Base-by-base conservation (phyloP, 92 coral and sea anemone species). In the Zoanthus gigantus region DNA sequence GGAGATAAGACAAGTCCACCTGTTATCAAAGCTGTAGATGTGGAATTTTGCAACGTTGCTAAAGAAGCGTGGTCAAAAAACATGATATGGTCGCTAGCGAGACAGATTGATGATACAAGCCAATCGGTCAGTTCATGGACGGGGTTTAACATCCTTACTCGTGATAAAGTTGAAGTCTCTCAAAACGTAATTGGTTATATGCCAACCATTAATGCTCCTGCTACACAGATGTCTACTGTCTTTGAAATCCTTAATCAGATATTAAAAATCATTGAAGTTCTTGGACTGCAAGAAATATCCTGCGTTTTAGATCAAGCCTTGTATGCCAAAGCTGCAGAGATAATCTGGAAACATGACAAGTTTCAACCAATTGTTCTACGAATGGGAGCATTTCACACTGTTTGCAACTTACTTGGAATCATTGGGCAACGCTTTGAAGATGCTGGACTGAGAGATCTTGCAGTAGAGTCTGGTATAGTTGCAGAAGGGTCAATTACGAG, bases 61-160 rank as follows among this genome's bases (percentile, higher is more conserved):
- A 79, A 71, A 53, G 73, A 81, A 4, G 87, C 82, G 28, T 50
- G 87, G 63, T 79, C 44, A 18, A 82, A 82, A 72, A 83, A 88
- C 84, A 31, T 57, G 77, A 28, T 74, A 44, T 89, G 88, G 92
- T 37, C 82, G 58, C 74, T 92, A 57, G 82, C 72, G 52, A 61
- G 88, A 14, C 86, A 72, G 15, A 82, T 76, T 76, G 76, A 77
- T 42, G 58, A 71, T 28, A 52, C 69, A 3, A 81, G 67, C 46
- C 90, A 86, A 79, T 73, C 65, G 29, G 83, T 92, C 48, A 85
- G 91, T 48, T 79, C 87, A 30, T 92, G 95, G 95, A 90, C 93
- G 42, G 95, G 89, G 14, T 92, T 89, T 71, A 89, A 89, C 87
- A 92, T 89, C 72, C 66, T 61, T 12, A 77, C 87, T 73, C 69